Percentiles rank a stretch among this genome's conserved stretches.
Evolutionary conservation across 2,113 vertebrate genomes (phyloP).

Genomic region (Prietella phreatophila): DNA sequence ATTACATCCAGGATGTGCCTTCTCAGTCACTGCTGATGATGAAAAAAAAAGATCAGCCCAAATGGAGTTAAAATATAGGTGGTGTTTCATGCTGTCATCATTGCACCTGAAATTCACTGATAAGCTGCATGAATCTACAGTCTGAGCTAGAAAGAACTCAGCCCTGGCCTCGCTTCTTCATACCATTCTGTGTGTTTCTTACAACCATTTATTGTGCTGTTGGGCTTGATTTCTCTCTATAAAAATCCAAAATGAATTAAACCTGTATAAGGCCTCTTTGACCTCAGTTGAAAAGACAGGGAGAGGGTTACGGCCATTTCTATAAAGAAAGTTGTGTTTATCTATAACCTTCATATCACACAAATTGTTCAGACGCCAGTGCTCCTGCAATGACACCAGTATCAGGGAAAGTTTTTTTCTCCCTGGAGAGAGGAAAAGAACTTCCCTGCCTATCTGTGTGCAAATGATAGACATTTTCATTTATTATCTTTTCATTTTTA

Average conservation of each 20-base stretch:
- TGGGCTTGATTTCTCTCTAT: not conserved
- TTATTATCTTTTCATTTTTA: slow-evolving; percentile 55
- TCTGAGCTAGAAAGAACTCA: slow-evolving; percentile 1
- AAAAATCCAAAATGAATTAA: slow-evolving; percentile 11
- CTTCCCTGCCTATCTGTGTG: slow-evolving; percentile 13
- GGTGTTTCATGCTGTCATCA: not conserved
- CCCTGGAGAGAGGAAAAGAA: slow-evolving; percentile 1
- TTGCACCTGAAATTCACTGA: not conserved
- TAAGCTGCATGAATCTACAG: not conserved
- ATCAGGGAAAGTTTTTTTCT: not conserved
- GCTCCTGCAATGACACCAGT: not conserved
- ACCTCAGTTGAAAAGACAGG: not conserved
- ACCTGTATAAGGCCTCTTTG: slow-evolving; percentile 16
- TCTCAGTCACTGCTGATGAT: not conserved
- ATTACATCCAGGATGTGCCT: not conserved
- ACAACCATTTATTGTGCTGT: not conserved
- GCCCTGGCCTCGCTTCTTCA: not conserved
- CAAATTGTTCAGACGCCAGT: not conserved
- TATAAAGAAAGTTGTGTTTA: slow-evolving; percentile 13
- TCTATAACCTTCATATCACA: slow-evolving; percentile 11
- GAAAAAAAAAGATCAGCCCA: not conserved
- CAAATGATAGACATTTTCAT: slow-evolving; percentile 37
- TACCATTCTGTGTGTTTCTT: not conserved
- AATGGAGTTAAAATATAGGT: not conserved
- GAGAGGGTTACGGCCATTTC: not conserved